Percentiles rank a stretch among this genome's conserved stretches.
These are phyloP conservation scores for Onychomys torridus DNA, from an alignment of 2,797 vertebrate genomes.

Conservation along the genomic window DNA sequence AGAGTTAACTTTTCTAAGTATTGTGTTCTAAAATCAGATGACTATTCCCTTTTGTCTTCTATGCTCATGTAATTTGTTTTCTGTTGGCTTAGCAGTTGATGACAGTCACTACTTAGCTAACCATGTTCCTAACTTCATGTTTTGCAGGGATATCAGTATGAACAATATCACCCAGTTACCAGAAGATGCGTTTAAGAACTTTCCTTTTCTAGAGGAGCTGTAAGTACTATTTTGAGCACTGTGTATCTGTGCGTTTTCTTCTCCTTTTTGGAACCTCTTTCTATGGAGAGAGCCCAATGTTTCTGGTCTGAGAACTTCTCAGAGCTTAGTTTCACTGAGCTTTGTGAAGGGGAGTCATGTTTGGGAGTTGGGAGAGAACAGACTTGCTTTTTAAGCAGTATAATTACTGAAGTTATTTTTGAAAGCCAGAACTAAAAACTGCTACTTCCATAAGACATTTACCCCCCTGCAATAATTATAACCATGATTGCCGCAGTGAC, in stretches of 20 bases:
- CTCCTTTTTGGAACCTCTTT: not conserved
- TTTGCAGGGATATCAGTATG: constrained; percentile 97
- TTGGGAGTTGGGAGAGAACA: not conserved
- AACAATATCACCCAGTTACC: constrained; percentile 99
- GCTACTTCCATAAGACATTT: constrained; percentile 80
- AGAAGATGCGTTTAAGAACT: constrained; percentile 95
- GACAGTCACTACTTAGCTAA: constrained; percentile 14
- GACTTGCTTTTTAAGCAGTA: constrained; percentile 37
- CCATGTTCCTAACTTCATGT: constrained; percentile 56
- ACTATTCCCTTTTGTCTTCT: not conserved
- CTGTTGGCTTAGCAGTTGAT: constrained; percentile 28
- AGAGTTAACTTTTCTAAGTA: constrained; percentile 28
- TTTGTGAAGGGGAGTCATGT: constrained; percentile 15
- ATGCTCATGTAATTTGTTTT: not conserved
- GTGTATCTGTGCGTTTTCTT: not conserved
- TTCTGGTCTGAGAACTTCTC: not conserved
- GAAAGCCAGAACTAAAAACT: constrained; percentile 81
- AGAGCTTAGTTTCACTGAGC: constrained; percentile 36
- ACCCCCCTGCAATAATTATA: constrained; percentile 83
- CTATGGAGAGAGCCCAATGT: not conserved
- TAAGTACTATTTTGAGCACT: constrained; percentile 90
- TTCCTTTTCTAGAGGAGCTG: constrained; percentile 97
- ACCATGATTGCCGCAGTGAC: constrained; percentile 82
- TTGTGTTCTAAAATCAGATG: constrained; percentile 10
- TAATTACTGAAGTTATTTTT: constrained; percentile 77